Evolutionary conservation across 2,888 invertebrate genomes (phyloP).

Genomic region (Hyppa rectilinea): DNA sequence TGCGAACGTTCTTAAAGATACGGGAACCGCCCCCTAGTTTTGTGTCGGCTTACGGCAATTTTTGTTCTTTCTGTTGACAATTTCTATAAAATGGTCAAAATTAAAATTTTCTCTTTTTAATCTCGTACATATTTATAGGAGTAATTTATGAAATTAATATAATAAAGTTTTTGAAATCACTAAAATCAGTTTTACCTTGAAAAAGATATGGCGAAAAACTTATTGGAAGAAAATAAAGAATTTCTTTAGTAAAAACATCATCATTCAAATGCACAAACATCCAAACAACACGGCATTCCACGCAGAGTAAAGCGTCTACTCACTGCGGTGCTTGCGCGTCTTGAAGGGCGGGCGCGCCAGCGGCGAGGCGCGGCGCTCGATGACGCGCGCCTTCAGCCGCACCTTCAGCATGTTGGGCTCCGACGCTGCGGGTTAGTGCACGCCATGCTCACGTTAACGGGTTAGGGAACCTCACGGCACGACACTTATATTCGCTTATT

Average conservation of each 20-base stretch:
- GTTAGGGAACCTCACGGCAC: constrained; percentile 39
- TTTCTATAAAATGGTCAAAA: neutral
- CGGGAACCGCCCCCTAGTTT: neutral
- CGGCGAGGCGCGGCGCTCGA: constrained; percentile 98
- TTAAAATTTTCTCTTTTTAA: constrained; percentile 16
- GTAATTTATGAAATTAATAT: neutral
- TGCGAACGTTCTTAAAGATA: neutral
- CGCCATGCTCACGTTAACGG: constrained; percentile 75
- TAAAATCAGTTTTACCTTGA: neutral
- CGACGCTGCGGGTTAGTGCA: constrained; percentile 93
- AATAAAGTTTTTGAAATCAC: too few relatives aligned
- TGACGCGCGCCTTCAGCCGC: constrained; percentile 98
- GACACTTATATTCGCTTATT: constrained; percentile 20
- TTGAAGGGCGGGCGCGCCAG: constrained; percentile 95
- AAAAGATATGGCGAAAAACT: neutral
- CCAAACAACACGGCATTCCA: constrained; percentile 20
- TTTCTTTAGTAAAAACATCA: neutral
- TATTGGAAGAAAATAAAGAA: neutral
- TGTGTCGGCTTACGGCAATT: neutral
- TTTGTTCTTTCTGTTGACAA: neutral
- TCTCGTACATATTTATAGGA: too few relatives aligned
- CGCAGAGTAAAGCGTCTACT: constrained; percentile 69
- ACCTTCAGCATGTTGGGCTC: constrained; percentile 99
- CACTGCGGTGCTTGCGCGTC: constrained; percentile 92
- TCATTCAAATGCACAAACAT: constrained; percentile 34